Evolutionary conservation across 2,888 invertebrate species (phyloP).

Genomic region (Bimastos eiseni): DNA sequence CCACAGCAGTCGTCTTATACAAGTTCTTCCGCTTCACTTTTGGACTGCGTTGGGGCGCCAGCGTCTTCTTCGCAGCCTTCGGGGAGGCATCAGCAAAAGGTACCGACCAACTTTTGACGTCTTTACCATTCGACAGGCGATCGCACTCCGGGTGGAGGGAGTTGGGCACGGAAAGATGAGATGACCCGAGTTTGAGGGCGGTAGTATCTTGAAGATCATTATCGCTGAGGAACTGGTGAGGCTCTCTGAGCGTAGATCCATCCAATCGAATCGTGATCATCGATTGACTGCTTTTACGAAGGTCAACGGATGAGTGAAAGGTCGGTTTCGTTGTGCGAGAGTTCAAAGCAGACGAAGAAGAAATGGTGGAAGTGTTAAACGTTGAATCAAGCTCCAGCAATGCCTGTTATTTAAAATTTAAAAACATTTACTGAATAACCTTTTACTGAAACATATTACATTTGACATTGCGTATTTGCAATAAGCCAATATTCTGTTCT

Average conservation of each 20-base stretch:
- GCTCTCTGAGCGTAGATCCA: not conserved
- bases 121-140: not conserved
- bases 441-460: too few relatives aligned
- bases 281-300: not conserved
- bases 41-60: constrained; percentile 24
- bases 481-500: too few relatives aligned
- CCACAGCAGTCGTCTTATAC: not conserved
- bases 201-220: not conserved
- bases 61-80: not conserved
- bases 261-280: not conserved
- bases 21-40: constrained; percentile 32
- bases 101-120: not conserved
- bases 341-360: not conserved
- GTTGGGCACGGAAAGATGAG: not conserved
- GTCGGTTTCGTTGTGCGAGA: not conserved
- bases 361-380: not conserved
- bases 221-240: not conserved
- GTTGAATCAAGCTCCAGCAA: not conserved
- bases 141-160: not conserved
- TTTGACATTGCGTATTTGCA: too few relatives aligned
- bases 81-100: not conserved
- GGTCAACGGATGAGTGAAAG: not conserved
- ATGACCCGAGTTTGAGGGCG: not conserved
- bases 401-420: not conserved
- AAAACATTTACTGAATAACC: not conserved